Conservation (phyloP, 1,140 invertebrate genomes). For the Drosophila truncata region DNA sequence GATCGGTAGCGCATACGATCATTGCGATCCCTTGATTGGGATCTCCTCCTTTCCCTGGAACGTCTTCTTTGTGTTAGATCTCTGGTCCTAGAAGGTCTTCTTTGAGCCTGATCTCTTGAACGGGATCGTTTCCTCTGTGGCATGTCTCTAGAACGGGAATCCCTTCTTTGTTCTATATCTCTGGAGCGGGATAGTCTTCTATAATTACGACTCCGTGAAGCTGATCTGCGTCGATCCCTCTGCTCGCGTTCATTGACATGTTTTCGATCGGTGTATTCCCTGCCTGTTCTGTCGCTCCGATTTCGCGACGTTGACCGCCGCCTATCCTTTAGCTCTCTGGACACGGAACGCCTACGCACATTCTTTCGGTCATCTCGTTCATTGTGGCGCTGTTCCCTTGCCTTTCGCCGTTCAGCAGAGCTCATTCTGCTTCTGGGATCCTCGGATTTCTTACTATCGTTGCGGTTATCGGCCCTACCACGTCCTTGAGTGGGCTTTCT, state of each 20-base stretch:
- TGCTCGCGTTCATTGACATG: conserved; percentile 15
- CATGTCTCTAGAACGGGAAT: conserved; percentile 15
- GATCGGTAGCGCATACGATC: conserved; percentile 25
- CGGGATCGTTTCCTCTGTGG: conserved; percentile 1
- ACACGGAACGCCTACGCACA: conserved; percentile 21
- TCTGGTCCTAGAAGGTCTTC: conserved; percentile 14
- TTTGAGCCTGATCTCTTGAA: conserved; percentile 30
- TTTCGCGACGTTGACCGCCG: conserved; percentile 39
- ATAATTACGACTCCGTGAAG: conserved; percentile 15
- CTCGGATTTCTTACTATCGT: conserved; percentile 7
- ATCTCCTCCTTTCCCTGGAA: conserved; percentile 15
- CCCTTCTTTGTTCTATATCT: neutral
- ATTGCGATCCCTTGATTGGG: conserved; percentile 10
- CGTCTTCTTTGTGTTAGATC: conserved; percentile 8
- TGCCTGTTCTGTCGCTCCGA: neutral
- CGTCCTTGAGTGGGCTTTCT: conserved; percentile 23
- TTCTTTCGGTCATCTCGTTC: conserved; percentile 27
- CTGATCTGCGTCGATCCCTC: conserved; percentile 10
- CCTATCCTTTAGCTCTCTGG: conserved; percentile 20
- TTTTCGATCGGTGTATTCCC: conserved; percentile 3
- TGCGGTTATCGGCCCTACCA: neutral
- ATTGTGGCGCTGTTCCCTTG: conserved; percentile 60
- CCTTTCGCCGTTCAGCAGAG: conserved; percentile 57
- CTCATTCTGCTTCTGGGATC: conserved; percentile 33
- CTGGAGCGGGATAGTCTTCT: conserved; percentile 21